A percentile compares a stretch with the other conserved stretches of the same genome.
These are phyloP conservation scores for Drosophila pachea DNA, from an alignment of 1,140 invertebrate genomes.

Conservation along the genomic window DNA sequence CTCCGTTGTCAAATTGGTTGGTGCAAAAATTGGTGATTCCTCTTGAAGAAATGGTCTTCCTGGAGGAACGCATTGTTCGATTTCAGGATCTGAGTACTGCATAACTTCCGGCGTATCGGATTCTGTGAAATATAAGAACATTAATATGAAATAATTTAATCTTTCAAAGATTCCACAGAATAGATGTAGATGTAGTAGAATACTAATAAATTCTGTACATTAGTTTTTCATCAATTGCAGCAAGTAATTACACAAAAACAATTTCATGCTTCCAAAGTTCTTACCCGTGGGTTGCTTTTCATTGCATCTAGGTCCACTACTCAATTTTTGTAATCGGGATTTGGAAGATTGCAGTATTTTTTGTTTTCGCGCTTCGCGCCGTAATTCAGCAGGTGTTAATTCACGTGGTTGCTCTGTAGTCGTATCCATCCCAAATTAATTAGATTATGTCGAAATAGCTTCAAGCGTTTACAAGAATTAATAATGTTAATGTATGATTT, in stretches of 20 bases:
- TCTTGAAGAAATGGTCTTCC: constrained; percentile 7
- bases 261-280: background rate
- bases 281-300: constrained; percentile 1
- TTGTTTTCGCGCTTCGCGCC: constrained; percentile 45
- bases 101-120: constrained; percentile 2
- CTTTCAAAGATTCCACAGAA: too few species aligned
- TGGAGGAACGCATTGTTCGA: constrained; percentile 26
- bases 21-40: constrained; percentile 2
- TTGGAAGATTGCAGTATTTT: constrained; percentile 50
- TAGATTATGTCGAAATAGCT: constrained; percentile 6
- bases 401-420: background rate
- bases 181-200: too few species aligned
- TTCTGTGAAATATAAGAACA: constrained; percentile 21
- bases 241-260: background rate
- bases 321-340: constrained; percentile 47
- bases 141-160: too few species aligned
- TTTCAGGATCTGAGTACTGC: constrained; percentile 42
- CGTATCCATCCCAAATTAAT: constrained; percentile 11
- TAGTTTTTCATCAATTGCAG: background rate
- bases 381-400: constrained; percentile 8
- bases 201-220: too few species aligned
- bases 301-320: constrained; percentile 21
- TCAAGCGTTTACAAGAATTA: too few species aligned
- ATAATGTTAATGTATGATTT: too few species aligned
- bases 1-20: background rate